phyloP scores from a whole-genome alignment of 1,140 invertebrate species.

The Octopus sinensis region DNA sequence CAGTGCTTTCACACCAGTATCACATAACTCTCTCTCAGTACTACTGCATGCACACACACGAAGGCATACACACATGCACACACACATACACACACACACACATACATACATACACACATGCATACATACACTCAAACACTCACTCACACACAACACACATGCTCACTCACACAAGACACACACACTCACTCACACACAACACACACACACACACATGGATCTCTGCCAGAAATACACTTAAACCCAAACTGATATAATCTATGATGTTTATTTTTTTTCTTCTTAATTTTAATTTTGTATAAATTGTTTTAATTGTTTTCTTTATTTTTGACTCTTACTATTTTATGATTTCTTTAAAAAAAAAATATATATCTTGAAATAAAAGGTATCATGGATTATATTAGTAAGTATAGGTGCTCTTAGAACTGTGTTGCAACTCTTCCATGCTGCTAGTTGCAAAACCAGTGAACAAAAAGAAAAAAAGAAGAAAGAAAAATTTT shows the following conservation, averaged over 20 bases:
- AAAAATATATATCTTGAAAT: too few relatives aligned
- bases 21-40: constrained; percentile 2
- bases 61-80: background rate
- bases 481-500: too few relatives aligned
- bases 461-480: background rate
- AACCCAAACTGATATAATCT: too few relatives aligned
- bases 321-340: too few relatives aligned
- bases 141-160: constrained; percentile 4
- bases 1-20: constrained; percentile 11
- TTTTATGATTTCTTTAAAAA: too few relatives aligned
- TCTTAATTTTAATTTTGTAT: too few relatives aligned
- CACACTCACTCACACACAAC: too few relatives aligned
- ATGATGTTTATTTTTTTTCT: too few relatives aligned
- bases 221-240: too few relatives aligned
- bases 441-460: constrained; percentile 12
- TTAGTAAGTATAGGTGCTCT: background rate
- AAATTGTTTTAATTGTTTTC: too few relatives aligned
- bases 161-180: background rate
- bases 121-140: constrained; percentile 17
- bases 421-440: constrained; percentile 6
- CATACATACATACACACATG: constrained; percentile 25
- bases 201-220: too few relatives aligned
- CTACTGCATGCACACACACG: background rate
- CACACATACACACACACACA: constrained; percentile 14
- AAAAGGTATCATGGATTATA: background rate